These are phyloP conservation scores for Alectoris magna DNA, from an alignment of 2,797 vertebrate genomes.

Conservation along the genomic window DNA sequence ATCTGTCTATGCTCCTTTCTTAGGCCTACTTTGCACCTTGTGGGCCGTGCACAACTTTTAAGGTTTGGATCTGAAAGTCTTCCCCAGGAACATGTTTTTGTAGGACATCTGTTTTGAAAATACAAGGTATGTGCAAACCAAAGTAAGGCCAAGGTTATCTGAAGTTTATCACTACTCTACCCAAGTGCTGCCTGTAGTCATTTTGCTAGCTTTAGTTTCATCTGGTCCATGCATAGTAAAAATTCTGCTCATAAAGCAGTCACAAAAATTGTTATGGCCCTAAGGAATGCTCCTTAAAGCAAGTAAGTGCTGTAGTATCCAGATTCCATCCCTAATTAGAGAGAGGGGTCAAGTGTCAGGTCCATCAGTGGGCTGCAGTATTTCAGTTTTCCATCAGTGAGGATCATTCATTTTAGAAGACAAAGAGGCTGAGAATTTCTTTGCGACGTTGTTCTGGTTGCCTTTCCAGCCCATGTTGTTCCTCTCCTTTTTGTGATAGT, in stretches of 20 bases:
- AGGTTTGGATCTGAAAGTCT: slow-evolving; percentile 11
- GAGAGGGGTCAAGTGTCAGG: slow-evolving; percentile 61
- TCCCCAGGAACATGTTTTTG: slow-evolving; percentile 30
- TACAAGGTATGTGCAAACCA: slow-evolving; percentile 46
- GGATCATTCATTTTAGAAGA: slow-evolving; percentile 48
- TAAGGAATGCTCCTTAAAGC: slow-evolving; percentile 61
- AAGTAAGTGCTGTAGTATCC: slow-evolving; percentile 47
- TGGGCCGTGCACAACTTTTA: neutral
- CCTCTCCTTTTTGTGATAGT: slow-evolving; percentile 10
- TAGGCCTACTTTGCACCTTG: neutral
- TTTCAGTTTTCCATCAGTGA: slow-evolving; percentile 55
- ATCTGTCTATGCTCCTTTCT: neutral
- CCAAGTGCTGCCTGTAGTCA: neutral
- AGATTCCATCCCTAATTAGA: slow-evolving; percentile 65
- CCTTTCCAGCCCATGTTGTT: neutral
- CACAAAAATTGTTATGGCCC: slow-evolving; percentile 23
- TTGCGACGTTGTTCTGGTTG: slow-evolving; percentile 10
- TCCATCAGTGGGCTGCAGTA: slow-evolving; percentile 43
- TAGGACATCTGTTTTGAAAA: slow-evolving; percentile 65
- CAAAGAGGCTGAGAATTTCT: slow-evolving; percentile 35
- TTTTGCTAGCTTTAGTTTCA: slow-evolving; percentile 47
- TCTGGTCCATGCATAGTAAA: slow-evolving; percentile 38
- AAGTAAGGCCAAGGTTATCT: slow-evolving; percentile 47
- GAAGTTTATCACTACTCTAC: slow-evolving; percentile 58
- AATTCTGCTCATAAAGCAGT: slow-evolving; percentile 37